Evolutionary conservation across 2,888 invertebrate genomes (phyloP), one percentile per base, ranked within the genome.

Genomic region (Dorcus parallelipipedus): DNA sequence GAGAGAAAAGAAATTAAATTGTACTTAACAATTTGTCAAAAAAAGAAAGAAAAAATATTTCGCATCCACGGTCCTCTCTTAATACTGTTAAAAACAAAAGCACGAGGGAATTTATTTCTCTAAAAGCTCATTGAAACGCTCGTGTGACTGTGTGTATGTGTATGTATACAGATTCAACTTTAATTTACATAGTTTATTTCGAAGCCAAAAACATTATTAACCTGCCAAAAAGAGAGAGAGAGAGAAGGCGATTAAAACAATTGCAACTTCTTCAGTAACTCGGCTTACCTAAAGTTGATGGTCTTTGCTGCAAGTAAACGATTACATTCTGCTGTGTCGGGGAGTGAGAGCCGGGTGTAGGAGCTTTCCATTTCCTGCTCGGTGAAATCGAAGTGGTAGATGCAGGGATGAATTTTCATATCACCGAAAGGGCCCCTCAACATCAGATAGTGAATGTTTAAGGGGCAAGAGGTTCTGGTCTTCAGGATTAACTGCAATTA

Each of bases 401-500:
- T 89, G 70, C 86, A 84, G 26, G 93, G 90, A 68, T 84, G 83
- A 60, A 95, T 84, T 70, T 90, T 89, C 85, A 93, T 92, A 75
- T 95, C 95, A 40, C 95, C 94, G 75, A 90, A 92, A 7, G 96
- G 95, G 38, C 92, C 92, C 75, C 88, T 88, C 68, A 94, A 81
- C 70, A 89, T 87, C 78, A 93, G 83, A 81, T 91, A 96, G 78
- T 92, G 90, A 76, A 94, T 83, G 64, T 82, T 79, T 78, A 93
- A 79, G 23, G 91, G 86, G 53, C 83, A 81, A 67, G 84, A 81
- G 41, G 89, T 85, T 82, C 92, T 93, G 68, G 90, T 89, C 81
- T 93, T 93, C 76, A 93, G 80, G 73, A 93, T 89, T 72, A 94
- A 78, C 91, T 92, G 77, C 49, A 75, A 6, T 33, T 33, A 33